Conservation (phyloP, 2,797 vertebrate species). For the Coreius guichenoti region DNA sequence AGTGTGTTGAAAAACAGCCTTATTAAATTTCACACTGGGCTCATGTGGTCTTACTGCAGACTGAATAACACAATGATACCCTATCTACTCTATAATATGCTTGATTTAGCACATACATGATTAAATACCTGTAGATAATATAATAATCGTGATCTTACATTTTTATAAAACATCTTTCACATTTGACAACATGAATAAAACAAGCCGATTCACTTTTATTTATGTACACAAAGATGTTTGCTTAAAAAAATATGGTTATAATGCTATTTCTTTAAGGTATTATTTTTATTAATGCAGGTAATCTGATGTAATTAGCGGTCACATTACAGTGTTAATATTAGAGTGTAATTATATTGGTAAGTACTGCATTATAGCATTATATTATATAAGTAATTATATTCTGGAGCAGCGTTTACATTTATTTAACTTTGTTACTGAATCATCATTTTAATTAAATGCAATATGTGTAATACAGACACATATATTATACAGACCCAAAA, state of each 20-base stretch:
- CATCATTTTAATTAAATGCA: neutral
- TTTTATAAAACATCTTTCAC: neutral
- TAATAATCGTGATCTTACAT: neutral
- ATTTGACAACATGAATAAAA: neutral
- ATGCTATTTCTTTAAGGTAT: neutral
- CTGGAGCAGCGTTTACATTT: neutral
- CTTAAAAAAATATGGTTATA: neutral
- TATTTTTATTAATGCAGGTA: neutral
- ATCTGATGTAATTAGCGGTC: slow-evolving; percentile 1
- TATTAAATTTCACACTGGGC: slow-evolving; percentile 35
- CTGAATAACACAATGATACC: neutral
- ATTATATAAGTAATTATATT: neutral
- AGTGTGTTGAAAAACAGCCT: slow-evolving; percentile 38
- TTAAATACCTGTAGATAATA: neutral
- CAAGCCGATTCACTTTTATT: neutral
- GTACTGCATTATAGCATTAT: neutral
- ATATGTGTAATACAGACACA: neutral
- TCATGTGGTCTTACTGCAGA: slow-evolving; percentile 22
- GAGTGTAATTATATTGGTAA: slow-evolving; percentile 7
- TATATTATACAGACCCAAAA: neutral
- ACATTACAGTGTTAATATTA: slow-evolving; percentile 2
- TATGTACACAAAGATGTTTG: neutral
- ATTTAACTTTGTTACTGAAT: neutral
- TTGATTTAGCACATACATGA: neutral
- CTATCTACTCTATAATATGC: neutral